Conservation (phyloP, 2,888 invertebrate genomes). For the Adela reaumurella region DNA sequence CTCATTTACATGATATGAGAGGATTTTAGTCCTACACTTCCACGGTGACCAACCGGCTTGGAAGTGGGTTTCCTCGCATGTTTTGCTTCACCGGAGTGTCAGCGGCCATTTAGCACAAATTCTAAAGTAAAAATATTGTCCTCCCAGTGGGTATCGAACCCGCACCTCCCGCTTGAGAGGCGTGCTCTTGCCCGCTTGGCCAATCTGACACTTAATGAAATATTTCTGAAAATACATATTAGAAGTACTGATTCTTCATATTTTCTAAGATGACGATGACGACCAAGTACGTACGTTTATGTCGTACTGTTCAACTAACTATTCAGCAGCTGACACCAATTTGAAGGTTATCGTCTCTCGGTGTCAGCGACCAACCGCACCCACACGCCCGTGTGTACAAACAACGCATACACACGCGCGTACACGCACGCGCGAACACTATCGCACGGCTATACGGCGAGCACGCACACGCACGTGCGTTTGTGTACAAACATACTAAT, state of each 20-base stretch:
- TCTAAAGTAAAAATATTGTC: constrained; percentile 4
- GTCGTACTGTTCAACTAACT: not conserved
- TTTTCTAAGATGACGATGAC: constrained; percentile 12
- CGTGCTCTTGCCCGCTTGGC: no score
- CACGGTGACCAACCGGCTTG: no score
- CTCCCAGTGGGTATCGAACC: no score
- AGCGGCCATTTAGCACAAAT: no score
- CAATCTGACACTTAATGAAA: no score
- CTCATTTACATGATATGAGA: no score
- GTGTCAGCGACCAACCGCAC: constrained; percentile 51
- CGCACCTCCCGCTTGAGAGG: no score
- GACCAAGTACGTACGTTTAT: constrained; percentile 17
- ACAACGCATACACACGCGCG: constrained; percentile 21
- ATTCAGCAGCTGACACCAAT: constrained; percentile 41
- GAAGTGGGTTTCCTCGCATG: no score
- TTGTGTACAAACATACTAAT: not conserved
- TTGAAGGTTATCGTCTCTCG: constrained; percentile 42
- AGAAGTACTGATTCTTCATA: constrained; percentile 9
- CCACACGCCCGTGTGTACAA: constrained; percentile 45
- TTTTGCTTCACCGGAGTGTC: no score
- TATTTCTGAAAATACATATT: no score
- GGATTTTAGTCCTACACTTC: no score
- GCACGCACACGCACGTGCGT: not conserved
- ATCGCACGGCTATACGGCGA: not conserved
- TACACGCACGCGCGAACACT: no score